phyloP scores from a whole-genome alignment of 2,113 vertebrate genomes.

The Platichthys flesus region DNA sequence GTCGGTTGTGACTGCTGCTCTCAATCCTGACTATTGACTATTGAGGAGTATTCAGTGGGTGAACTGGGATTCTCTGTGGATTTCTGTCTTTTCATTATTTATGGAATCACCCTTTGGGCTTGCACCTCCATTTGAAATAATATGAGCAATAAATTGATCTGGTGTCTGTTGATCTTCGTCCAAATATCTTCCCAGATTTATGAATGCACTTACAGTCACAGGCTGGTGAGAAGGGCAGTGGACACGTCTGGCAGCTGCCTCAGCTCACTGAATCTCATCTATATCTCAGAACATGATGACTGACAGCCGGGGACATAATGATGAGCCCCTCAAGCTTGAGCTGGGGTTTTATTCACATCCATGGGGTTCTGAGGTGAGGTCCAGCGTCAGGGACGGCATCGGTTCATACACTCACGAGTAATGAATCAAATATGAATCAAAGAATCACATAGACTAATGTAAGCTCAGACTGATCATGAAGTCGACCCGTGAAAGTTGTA shows the following conservation, averaged over 20 bases:
- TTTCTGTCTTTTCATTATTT: constrained; percentile 8
- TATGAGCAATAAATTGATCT: neutral
- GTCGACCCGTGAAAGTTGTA: too few species aligned
- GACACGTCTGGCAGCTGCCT: neutral
- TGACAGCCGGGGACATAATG: constrained; percentile 8
- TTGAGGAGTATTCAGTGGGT: neutral
- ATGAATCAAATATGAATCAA: neutral
- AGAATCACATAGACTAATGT: neutral
- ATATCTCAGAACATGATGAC: neutral
- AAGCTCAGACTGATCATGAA: too few species aligned
- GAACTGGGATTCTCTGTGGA: constrained; percentile 24
- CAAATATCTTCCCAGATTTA: constrained; percentile 6
- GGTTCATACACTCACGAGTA: neutral
- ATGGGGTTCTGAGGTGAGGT: neutral
- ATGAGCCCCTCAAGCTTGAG: neutral
- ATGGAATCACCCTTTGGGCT: neutral
- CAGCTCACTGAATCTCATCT: neutral
- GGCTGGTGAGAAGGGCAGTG: neutral
- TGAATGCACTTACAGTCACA: neutral
- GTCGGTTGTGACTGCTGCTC: constrained; percentile 27
- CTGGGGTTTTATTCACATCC: constrained; percentile 2
- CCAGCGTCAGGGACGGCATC: neutral
- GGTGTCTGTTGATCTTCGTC: neutral
- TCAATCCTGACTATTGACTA: constrained; percentile 43
- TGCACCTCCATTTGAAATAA: neutral